These are phyloP conservation scores for Nephila pilipes DNA, from an alignment of 1,140 invertebrate species.

Conservation along the genomic window DNA sequence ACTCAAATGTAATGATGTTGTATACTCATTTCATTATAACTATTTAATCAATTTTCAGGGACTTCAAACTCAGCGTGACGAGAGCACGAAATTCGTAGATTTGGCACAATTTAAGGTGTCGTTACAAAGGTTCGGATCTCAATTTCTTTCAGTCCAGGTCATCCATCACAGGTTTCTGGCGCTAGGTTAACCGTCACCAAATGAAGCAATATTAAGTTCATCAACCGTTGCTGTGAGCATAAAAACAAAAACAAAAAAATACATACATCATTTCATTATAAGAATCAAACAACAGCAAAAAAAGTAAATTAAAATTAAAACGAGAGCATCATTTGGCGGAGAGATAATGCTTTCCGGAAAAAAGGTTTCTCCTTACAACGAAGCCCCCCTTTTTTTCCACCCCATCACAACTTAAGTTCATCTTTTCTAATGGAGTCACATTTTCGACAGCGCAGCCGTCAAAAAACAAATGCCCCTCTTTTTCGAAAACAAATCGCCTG, in stretches of 20 bases:
- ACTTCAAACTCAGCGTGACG: too few species aligned
- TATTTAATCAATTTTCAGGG: too few species aligned
- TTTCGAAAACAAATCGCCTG: conserved; percentile 39
- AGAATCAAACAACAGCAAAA: background rate
- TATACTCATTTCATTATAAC: too few species aligned
- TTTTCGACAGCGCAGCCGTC: background rate
- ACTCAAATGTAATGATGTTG: too few species aligned
- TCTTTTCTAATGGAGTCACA: background rate
- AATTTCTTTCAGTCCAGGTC: too few species aligned
- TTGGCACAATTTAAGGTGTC: too few species aligned
- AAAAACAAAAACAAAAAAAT: background rate
- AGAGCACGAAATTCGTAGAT: too few species aligned
- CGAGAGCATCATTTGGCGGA: background rate
- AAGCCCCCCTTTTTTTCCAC: background rate
- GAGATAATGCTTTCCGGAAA: conserved; percentile 33
- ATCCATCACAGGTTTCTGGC: too few species aligned
- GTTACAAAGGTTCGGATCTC: too few species aligned
- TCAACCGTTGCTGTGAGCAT: background rate
- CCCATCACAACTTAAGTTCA: background rate
- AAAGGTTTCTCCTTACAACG: conserved; percentile 14
- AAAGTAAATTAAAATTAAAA: background rate
- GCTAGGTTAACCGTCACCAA: background rate
- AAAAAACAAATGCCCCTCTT: conserved; percentile 44
- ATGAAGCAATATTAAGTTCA: background rate
- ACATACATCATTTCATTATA: background rate